Base-by-base conservation (phyloP, 2,113 vertebrate species). In the Notiomystis cincta region DNA sequence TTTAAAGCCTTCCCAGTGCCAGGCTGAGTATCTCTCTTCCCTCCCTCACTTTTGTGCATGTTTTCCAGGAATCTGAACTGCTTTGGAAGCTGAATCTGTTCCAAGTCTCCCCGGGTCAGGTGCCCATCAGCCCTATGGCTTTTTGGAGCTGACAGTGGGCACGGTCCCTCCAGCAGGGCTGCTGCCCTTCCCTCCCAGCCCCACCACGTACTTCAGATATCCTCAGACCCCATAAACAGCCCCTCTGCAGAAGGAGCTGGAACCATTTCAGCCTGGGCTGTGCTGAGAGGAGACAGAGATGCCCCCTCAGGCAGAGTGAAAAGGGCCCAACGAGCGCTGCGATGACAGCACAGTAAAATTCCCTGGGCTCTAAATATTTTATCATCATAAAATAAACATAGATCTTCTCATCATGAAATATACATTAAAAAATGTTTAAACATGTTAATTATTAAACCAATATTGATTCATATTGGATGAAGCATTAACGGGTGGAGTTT, bases 401-500 rank as follows among this genome's bases (percentile, higher is more conserved):
- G 97, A 98, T 97, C 82, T 64, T 97, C 96, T 92, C 87, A 19
- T 97, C 97, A 98, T 98, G 95, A 98, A 98, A 98, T 97, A 98
- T 98, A 98, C 97, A 98, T 98, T 95, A 96, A 98, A 98, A 98
- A 98, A 98, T 98, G 97, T 98, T 98, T 98, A 98, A 98, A 97
- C 97, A 87, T 96, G 98, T 98, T 98, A 98, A 98, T 98, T 98
- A 98, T 98, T 98, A 98, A 98, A 97, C 97, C 97, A 98, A 98
- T 98, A 98, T 98, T 98, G 98, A 98, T 98, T 98, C 98, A 98
- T 98, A 98, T 97, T 98, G 97, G 97, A 98, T 98, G 97, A 98
- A 92, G 92, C 97, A 98, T 98, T 98, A 98, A 98, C 95, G 72
- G 95, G 96, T 79, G 96, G 95, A 89, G 89, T 82, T 61, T 89